Conservation (phyloP, 2,888 invertebrate species). For the Phengaris alcon region DNA sequence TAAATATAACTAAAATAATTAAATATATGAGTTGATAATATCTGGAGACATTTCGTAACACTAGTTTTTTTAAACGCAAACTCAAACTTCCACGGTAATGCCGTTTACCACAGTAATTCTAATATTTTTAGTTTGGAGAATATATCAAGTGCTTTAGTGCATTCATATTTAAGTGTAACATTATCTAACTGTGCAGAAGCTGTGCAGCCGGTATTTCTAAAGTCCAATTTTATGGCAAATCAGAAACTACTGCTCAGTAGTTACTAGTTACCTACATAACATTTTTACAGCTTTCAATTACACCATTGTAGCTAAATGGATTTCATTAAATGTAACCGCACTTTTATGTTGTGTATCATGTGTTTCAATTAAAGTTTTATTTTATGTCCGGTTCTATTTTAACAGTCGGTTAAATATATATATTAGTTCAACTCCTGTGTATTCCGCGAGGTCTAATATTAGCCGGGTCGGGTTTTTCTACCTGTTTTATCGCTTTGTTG, state of each 20-base stretch:
- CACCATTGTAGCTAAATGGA: not conserved
- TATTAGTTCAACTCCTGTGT: slow-evolving; percentile 50
- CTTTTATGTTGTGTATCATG: not conserved
- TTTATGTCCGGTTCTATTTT: not conserved
- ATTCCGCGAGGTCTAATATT: slow-evolving; percentile 57
- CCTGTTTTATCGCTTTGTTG: slow-evolving; percentile 63
- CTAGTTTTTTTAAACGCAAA: too few species aligned
- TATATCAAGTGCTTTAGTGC: too few species aligned
- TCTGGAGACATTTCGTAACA: too few species aligned
- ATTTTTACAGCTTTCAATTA: not conserved
- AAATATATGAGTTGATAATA: too few species aligned
- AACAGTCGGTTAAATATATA: slow-evolving; percentile 17
- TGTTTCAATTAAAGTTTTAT: not conserved
- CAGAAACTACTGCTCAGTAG: not conserved
- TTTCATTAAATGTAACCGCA: not conserved
- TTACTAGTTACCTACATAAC: not conserved
- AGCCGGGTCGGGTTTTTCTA: slow-evolving; percentile 55
- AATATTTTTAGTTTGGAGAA: too few species aligned
- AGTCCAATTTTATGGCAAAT: not conserved
- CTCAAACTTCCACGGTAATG: too few species aligned
- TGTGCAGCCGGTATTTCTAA: not conserved
- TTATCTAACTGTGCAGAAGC: not conserved
- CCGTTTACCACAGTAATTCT: too few species aligned
- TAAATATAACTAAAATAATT: too few species aligned
- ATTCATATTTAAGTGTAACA: not conserved